Percentiles rank a stretch among this genome's conserved stretches.
phyloP scores from a whole-genome alignment of 2,113 vertebrate genomes.

The Canis aureus region DNA sequence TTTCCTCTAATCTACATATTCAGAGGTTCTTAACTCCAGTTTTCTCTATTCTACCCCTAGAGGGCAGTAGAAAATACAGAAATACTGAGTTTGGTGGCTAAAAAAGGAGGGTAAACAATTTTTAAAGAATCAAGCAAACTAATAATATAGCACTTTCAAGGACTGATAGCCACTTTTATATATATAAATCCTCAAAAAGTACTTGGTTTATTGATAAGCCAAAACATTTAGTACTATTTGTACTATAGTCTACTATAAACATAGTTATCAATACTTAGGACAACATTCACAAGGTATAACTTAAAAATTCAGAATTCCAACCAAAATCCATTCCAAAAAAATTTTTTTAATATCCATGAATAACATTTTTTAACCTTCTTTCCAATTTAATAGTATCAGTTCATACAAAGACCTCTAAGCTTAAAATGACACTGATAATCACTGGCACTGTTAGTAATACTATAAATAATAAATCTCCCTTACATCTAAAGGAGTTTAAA shows the following conservation, averaged over 20 bases:
- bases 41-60: constrained; percentile 62
- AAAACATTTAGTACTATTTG: constrained; percentile 1
- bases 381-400: constrained; percentile 29
- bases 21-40: not conserved
- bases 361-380: constrained; percentile 18
- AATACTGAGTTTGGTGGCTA: not conserved
- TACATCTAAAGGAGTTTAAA: not conserved
- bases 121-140: not conserved
- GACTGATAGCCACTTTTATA: not conserved
- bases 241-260: not conserved
- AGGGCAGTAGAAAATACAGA: constrained; percentile 69
- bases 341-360: not conserved
- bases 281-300: not conserved
- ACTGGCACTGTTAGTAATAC: not conserved
- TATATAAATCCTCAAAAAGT: not conserved
- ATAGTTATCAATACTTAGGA: not conserved
- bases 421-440: constrained; percentile 36
- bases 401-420: constrained; percentile 30
- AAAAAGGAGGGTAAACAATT: not conserved
- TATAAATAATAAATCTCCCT: constrained; percentile 47
- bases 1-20: not conserved
- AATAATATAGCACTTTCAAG: not conserved
- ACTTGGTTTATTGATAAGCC: not conserved
- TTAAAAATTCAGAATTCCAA: constrained; percentile 18
- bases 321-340: not conserved